Evolutionary conservation across 2,797 vertebrate species (phyloP).

Genomic region (Numenius phaeopus): DNA sequence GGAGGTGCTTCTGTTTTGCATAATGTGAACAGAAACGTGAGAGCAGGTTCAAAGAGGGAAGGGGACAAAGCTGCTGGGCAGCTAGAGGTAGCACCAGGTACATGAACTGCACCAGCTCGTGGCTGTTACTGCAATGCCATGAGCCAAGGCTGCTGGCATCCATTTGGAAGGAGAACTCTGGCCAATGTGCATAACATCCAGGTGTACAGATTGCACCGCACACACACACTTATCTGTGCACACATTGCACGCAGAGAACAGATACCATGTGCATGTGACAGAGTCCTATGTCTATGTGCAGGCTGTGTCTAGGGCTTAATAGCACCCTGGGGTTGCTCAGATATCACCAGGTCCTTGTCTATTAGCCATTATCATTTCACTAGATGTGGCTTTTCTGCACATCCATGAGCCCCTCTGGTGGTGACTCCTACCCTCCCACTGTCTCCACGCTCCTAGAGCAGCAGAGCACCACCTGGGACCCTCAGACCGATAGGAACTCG

Average conservation of each 20-base stretch:
- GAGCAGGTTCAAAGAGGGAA: neutral
- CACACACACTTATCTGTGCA: too few relatives aligned
- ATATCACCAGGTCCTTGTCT: neutral
- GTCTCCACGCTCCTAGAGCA: neutral
- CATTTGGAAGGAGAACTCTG: neutral
- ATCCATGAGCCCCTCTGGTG: neutral
- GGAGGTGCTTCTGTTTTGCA: neutral
- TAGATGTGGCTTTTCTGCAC: neutral
- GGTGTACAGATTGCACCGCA: neutral
- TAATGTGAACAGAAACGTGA: neutral
- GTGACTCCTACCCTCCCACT: neutral
- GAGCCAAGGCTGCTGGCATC: neutral
- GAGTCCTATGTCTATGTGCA: neutral
- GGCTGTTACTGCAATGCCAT: neutral
- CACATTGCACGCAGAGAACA: neutral
- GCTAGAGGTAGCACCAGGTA: neutral
- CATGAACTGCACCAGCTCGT: fast-evolving
- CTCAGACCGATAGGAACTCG: neutral
- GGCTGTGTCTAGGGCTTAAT: neutral
- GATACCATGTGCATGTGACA: fast-evolving
- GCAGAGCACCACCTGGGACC: neutral
- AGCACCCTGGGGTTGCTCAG: neutral
- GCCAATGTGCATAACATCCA: neutral
- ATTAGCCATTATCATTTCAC: fast-evolving
- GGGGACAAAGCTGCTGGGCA: neutral